Evolutionary conservation across 92 coral and sea anemone species (phyloP), one percentile per base, ranked within the genome.

Genomic region (Heteractis magnifica): DNA sequence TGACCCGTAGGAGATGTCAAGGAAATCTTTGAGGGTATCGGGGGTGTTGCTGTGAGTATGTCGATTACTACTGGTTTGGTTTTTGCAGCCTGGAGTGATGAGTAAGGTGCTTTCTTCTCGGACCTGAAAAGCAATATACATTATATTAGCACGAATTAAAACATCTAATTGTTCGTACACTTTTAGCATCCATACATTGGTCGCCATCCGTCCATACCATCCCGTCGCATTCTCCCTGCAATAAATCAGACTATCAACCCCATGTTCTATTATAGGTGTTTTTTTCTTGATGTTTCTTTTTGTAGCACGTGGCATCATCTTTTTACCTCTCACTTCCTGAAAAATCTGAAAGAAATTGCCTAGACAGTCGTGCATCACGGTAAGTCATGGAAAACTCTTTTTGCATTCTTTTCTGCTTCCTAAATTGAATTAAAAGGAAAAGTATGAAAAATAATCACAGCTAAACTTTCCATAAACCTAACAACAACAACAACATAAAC

Each of bases 41-140:
- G 73, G 14, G 73, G 12, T 68, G 49, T 26, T 68, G 73, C 73
- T 68, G 73, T 68, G 6, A 26, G 49, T 68, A 68, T 20, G 73
- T 68, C 73, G 49, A 68, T 68, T 20, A 68, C 6, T 26, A 26
- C 73, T 68, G 73, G 73, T 68, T 68, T 68, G 70, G 18, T 23
- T 18, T 6, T 12, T 18, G 26, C 23, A 23, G 73, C 4, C 44
- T 20, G 3, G 9, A 14, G 12, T n/a, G 73, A 14, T 68, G 11
- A 26, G 23, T 68, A 0, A 20, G 73, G 19, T 1, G 49, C 8
- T 23, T 23, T 68, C 14, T 0, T 8, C 11, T 68, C 73, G 3
- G 73, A 68, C 10, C 73, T 68, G 73, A 41, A 68, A 68, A 13
- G 7, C 10, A 10, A 68, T 68, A 5, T 20, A 11, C 1, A 15